Evolutionary conservation across 1,140 invertebrate genomes (phyloP).

Genomic region (Liolophura sinensis): DNA sequence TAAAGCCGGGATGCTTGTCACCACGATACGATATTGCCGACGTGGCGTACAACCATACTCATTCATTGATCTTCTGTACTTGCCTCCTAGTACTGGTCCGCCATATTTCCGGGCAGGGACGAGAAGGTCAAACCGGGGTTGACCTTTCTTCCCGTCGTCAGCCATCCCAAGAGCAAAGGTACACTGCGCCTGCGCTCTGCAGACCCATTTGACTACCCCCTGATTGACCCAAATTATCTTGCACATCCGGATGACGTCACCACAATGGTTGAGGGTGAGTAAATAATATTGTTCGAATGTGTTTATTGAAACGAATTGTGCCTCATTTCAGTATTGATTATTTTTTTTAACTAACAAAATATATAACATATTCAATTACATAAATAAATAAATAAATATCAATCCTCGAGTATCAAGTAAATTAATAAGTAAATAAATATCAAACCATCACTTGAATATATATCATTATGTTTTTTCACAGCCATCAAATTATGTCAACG

Average conservation of each 20-base stretch:
- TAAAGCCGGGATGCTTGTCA: too few species aligned
- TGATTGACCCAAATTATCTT: slow-evolving; percentile 72
- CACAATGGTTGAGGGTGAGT: slow-evolving; percentile 22
- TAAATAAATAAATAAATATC: neutral
- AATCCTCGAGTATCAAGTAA: too few species aligned
- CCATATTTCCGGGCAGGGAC: too few species aligned
- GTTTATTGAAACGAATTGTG: neutral
- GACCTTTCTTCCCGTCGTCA: slow-evolving; percentile 21
- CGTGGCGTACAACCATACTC: too few species aligned
- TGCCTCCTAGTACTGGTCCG: too few species aligned
- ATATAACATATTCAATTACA: too few species aligned
- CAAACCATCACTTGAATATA: too few species aligned
- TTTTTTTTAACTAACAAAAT: too few species aligned
- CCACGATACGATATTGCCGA: too few species aligned
- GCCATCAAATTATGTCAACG: slow-evolving; percentile 8
- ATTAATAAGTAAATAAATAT: too few species aligned
- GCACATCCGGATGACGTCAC: slow-evolving; percentile 23
- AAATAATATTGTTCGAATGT: neutral
- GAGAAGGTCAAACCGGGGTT: slow-evolving; percentile 7
- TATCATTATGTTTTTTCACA: neutral
- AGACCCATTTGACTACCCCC: slow-evolving; percentile 78
- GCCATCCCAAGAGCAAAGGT: slow-evolving; percentile 41
- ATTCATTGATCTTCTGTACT: too few species aligned
- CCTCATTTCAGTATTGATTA: too few species aligned
- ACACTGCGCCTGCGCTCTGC: slow-evolving; percentile 45